A percentile compares a stretch with the other conserved stretches of the same genome.
phyloP scores from a whole-genome alignment of 2,113 vertebrate genomes.

The Eulemur rufifrons region DNA sequence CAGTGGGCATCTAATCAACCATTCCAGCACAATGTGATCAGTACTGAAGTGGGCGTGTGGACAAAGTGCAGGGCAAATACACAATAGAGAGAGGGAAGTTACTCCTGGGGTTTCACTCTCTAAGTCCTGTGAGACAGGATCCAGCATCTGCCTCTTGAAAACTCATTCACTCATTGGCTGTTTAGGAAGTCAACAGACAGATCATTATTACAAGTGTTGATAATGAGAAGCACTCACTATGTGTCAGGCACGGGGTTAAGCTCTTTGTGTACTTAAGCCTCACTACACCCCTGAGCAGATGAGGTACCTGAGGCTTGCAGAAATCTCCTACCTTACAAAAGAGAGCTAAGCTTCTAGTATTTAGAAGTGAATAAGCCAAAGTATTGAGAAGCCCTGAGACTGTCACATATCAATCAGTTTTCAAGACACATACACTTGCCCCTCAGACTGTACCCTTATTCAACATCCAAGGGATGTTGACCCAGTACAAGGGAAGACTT shows the following conservation, averaged over 20 bases:
- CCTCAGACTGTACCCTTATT: background rate
- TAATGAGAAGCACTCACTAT: background rate
- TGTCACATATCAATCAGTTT: background rate
- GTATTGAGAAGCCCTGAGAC: background rate
- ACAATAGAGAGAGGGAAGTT: background rate
- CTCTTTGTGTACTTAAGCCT: background rate
- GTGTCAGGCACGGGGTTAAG: background rate
- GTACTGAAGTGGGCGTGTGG: background rate
- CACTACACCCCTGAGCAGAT: background rate
- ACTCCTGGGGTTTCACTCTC: background rate
- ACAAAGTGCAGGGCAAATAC: background rate
- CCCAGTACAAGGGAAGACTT: conserved; percentile 3
- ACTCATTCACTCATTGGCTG: background rate
- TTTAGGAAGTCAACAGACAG: background rate
- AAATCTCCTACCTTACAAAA: conserved; percentile 14
- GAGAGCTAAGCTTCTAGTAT: background rate
- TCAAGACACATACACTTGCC: background rate
- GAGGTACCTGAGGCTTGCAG: background rate
- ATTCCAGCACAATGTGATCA: background rate
- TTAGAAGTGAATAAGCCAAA: conserved; percentile 23
- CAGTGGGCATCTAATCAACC: background rate
- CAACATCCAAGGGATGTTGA: background rate
- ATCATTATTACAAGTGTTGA: background rate
- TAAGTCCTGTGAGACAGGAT: background rate
- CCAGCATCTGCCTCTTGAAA: conserved; percentile 3